Evolutionary conservation across 1,140 invertebrate genomes (phyloP), one percentile per base, ranked within the genome.

Genomic region (Cydia splendana): DNA sequence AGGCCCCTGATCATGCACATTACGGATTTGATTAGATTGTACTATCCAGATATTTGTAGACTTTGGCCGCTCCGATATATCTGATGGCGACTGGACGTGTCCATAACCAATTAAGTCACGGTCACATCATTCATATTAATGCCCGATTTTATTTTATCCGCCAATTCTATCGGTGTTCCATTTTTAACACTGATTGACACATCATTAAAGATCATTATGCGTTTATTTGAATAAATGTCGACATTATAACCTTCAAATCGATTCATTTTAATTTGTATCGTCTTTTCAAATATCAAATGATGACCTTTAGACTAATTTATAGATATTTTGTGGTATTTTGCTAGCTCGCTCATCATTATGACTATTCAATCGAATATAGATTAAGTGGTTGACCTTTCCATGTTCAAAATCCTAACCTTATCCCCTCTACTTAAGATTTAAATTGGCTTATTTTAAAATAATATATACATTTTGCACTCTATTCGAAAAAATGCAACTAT

Each of bases 231-330:
- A 34, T 38, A 18, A 13, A 45, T 71, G 30, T 18, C n/a, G 67
- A 45, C 67, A 71, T 2, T 2, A n/a, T 71, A 20, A 71, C 67
- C 67, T 71, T 71, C n/a, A 71, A 71, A 71, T 18, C 10, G 38
- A 69, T 71, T 38, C 5, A 71, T 71, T 71, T 18, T 71, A 38
- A 71, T 38, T 71, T 10, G 30, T 34, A 71, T 71, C 67, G 6
- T 30, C 67, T 71, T 69, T 13, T 71, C 15, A 71, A 71, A 71
- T 71, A 71, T 20, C 67, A 71, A 45, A 42, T 71, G 67, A 42
- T 71, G 45, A 71, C 67, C 67, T 71, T 71, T 71, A 6, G 15
- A 38, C 30, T 42, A 42, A 71, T 71, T 71, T 71, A 71, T 71
- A 45, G 15, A 18, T 12, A 13, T 4, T 42, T 20, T 38, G 34